phyloP scores from a whole-genome alignment of 2,113 vertebrate genomes.

The Sprattus sprattus region DNA sequence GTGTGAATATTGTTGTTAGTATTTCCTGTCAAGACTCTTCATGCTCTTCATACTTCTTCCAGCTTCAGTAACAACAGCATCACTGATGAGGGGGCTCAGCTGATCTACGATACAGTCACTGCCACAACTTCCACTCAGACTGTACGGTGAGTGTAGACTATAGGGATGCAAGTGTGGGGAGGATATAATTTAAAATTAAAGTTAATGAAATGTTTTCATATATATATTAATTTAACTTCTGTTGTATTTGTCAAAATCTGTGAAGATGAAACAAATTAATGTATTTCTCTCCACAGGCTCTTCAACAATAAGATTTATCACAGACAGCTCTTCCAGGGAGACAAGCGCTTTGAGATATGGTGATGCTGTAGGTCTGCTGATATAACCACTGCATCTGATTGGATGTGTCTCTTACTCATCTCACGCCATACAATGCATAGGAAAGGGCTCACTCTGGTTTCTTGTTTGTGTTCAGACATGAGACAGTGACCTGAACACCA shows the following conservation, averaged over 20 bases:
- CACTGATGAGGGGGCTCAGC: slow-evolving; percentile 40
- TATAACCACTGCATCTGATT: background rate
- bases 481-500: too few species aligned
- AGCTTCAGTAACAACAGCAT: slow-evolving; percentile 50
- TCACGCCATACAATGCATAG: background rate
- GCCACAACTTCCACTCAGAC: slow-evolving; percentile 24
- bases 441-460: background rate
- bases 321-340: background rate
- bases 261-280: background rate
- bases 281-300: background rate
- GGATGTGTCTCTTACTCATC: background rate
- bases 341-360: slow-evolving; percentile 1
- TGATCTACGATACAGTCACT: slow-evolving; percentile 23
- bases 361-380: background rate
- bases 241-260: background rate
- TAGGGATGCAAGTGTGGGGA: background rate
- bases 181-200: too few species aligned
- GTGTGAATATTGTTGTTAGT: background rate
- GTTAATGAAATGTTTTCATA: too few species aligned
- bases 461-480: too few species aligned
- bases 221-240: too few species aligned
- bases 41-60: slow-evolving; percentile 1
- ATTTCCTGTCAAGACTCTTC: background rate
- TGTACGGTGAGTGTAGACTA: slow-evolving; percentile 42
- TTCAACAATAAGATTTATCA: background rate